Base-by-base conservation (phyloP, 2,113 vertebrate species). In the Saguinus midas region DNA sequence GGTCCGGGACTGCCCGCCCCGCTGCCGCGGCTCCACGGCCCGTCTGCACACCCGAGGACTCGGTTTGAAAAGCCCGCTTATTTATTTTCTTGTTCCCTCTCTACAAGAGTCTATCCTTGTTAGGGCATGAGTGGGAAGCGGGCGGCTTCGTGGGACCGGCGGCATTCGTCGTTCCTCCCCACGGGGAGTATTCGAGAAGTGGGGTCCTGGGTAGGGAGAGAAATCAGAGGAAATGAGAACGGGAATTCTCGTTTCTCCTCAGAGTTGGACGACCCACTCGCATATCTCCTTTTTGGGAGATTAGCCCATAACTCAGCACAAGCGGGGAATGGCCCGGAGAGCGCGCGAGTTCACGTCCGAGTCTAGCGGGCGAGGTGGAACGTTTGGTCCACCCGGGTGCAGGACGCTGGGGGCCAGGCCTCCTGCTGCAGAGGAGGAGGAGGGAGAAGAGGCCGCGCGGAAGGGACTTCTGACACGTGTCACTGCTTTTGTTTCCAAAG, bases 11-110 rank as follows among this genome's bases (percentile, higher is more conserved):
- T 14, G 48, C 80, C 57, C 25, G 48, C 95, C 73, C 94, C n/a
- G 89, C 92, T 85, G 61, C 45, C 20, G 43, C 23, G 20, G 1
- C 9, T 17, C 23, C 14, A 1, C 14, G 0, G 32, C 29, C 3
- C 18, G 3, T 23, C 43, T 1, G 45, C 58, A 32, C 57, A 2
- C 5, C 16, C 0, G 27, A 0, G 57, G 6, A 35, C 1, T 16
- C 23, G 3, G 25, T 90, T 55, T n/a, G 78, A 88, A 87, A 55
- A 40, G 20, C 73, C 57, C 87, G 57, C 91, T 29, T 35, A 9
- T 3, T 32, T 45, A 55, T 82, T 57, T 37, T 45, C 58, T 64
- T 13, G 25, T 70, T 40, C 21, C 43, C 78, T 58, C 16, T 2
- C 40, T 1, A 1, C 72, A n/a, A 25, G 17, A 27, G 21, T 61